Evolutionary conservation across 1,140 invertebrate species (phyloP), one percentile per base, ranked within the genome.

Genomic region (Streblospio benedicti): DNA sequence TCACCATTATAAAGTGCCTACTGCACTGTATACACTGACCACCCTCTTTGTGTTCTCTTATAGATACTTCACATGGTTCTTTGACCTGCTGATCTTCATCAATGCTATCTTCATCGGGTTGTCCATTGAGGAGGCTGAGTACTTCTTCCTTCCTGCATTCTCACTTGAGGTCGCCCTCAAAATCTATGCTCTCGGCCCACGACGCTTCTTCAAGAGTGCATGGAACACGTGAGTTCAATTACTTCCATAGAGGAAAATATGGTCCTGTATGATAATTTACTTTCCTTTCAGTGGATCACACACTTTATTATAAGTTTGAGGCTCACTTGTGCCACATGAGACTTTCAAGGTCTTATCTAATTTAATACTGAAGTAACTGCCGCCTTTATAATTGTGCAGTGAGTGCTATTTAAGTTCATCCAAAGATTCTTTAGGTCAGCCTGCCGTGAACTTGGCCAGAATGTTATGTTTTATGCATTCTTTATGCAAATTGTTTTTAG

Each of bases 181-280:
- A 68, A 62, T 83, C 16, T 82, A 82, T 59, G 69, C 75, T 18
- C 75, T 72, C 65, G 81, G 81, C 55, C 59, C 67, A 0, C 52
- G 63, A 47, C 63, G 77, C 47, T 82, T 81, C 66, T 76, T 80
- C 32, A 61, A 54, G 33, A 69, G 69, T 54, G 69, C 78, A 51
- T 82, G 81, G 81, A 82, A 83, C 66, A 63, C 76, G 76, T 81
- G 69, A 80, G 77, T 74, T 45, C 38, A n/a, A n/a, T n/a, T n/a
- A n/a, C n/a, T n/a, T n/a, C n/a, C n/a, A n/a, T n/a, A n/a, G 38
- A 20, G 30, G 38, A 0, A 12, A 9, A 44, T 23, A 58, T 65
- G 20, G 16, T 20, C 20, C 18, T 20, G 12, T 20, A 12, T 12
- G 47, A 50, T n/a, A n/a, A n/a, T n/a, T n/a, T n/a, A n/a, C n/a